Conservation (phyloP, 2,888 invertebrate genomes). For the Zootermopsis nevadensis region DNA sequence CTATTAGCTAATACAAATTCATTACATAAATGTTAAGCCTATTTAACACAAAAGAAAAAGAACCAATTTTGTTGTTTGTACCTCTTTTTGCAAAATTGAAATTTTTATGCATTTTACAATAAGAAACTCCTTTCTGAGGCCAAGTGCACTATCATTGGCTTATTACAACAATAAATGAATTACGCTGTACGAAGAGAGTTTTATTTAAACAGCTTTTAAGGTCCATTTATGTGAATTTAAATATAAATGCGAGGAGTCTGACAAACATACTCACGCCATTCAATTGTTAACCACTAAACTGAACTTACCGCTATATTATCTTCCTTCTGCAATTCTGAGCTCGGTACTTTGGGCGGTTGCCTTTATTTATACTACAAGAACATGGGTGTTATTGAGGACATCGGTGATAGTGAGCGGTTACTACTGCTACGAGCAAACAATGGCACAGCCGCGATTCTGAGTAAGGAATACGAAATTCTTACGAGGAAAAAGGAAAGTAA, state of each 20-base stretch:
- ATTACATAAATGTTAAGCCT: too few relatives aligned
- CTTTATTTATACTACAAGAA: conserved; percentile 19
- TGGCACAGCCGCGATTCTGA: too few relatives aligned
- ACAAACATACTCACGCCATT: not conserved
- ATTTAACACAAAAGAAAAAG: too few relatives aligned
- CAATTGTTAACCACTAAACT: not conserved
- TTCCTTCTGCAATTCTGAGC: not conserved
- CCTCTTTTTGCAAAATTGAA: too few relatives aligned
- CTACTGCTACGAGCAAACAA: too few relatives aligned
- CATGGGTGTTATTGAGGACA: conserved; percentile 22
- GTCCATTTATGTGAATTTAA: not conserved
- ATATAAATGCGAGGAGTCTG: not conserved
- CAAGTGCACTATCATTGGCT: not conserved
- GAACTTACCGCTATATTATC: not conserved
- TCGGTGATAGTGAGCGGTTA: not conserved
- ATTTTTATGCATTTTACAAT: too few relatives aligned
- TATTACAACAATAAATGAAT: not conserved
- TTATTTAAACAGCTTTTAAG: not conserved
- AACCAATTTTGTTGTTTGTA: too few relatives aligned
- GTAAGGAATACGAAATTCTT: not conserved
- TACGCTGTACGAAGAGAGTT: not conserved
- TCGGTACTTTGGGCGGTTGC: not conserved
- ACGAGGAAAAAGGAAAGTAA: not conserved
- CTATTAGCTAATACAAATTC: too few relatives aligned
- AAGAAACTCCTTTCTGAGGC: too few relatives aligned